Conservation (phyloP, 2,888 invertebrate genomes). For the Alloplasta piceator region DNA sequence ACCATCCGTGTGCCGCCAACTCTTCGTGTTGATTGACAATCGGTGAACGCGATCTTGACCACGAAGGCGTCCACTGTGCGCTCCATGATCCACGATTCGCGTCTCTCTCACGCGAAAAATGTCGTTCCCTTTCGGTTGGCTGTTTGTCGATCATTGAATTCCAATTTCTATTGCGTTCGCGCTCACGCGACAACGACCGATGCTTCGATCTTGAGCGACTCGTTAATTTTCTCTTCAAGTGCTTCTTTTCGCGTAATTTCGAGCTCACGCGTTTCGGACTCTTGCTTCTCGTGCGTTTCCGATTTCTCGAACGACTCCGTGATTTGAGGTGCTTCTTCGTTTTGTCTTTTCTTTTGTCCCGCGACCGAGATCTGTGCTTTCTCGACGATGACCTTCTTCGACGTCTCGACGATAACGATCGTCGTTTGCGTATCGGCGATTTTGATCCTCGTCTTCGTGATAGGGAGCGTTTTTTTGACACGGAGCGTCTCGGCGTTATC, state of each 20-base stretch:
- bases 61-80: slow-evolving; percentile 84
- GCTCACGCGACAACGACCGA: slow-evolving; percentile 73
- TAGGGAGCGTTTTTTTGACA: slow-evolving; percentile 52
- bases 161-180: slow-evolving; percentile 79
- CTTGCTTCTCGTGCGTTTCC: slow-evolving; percentile 78
- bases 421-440: slow-evolving; percentile 40
- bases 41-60: slow-evolving; percentile 86
- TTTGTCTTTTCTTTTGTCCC: slow-evolving; percentile 77
- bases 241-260: slow-evolving; percentile 80
- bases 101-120: slow-evolving; percentile 69
- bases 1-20: slow-evolving; percentile 83
- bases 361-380: slow-evolving; percentile 74
- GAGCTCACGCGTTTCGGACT: slow-evolving; percentile 75
- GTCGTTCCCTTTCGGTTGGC: slow-evolving; percentile 68
- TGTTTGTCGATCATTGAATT: slow-evolving; percentile 73
- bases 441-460: slow-evolving; percentile 64
- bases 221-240: slow-evolving; percentile 78
- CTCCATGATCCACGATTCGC: slow-evolving; percentile 77
- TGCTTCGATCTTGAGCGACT: slow-evolving; percentile 72
- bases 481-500: slow-evolving; percentile 69
- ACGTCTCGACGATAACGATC: slow-evolving; percentile 68
- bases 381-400: slow-evolving; percentile 68
- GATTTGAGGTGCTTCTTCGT: slow-evolving; percentile 78
- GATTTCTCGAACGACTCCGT: slow-evolving; percentile 78
- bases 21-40: slow-evolving; percentile 71